Base-by-base conservation (phyloP, 2,113 vertebrate genomes). In the Apteryx owenii region DNA sequence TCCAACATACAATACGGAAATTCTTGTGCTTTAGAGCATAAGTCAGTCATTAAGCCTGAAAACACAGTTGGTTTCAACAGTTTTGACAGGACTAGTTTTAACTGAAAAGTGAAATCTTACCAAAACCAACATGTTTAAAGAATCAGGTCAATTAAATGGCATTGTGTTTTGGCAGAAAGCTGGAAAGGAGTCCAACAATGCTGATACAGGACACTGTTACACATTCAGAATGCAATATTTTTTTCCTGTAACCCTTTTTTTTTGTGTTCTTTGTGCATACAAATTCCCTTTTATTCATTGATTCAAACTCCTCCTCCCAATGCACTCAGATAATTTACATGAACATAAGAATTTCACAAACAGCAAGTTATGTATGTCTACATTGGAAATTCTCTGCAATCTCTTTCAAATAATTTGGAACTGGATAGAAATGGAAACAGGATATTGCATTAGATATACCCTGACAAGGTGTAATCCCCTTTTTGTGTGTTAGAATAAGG, bases 251-350 rank as follows among this genome's bases (percentile, higher is more conserved):
- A 12, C 9, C 12, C 44, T 70, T 2, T 38, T 83, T n/a, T 85
- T 66, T 65, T 70, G 12, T 50, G 48, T 70, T 16, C 3, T n/a
- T 88, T 72, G 8, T 56, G 7, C 5, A 50, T 65, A 33, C 7
- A 65, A 25, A 72, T 69, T 64, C 10, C 10, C 7, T 76, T 89
- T 88, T 76, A 38, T 12, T 65, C 17, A n/a, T 19, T 42, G 50
- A 9, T 76, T 82, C 31, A 65, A 72, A 5, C 5, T 48, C 28
- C 80, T 3, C 0, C 4, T 3, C 0, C 4, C 4, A 6, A n/a
- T 36, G 9, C 33, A 77, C 20, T 53, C 9, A 18, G 9, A 13
- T 33, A 31, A 82, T 81, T 64, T 38, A 79, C 14, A 10, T 40
- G 12, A 6, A 2, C 6, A 79, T 61, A 94, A 58, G 7, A 1